Base-by-base conservation (phyloP, 2,888 invertebrate species). In the Andrena fulva region DNA sequence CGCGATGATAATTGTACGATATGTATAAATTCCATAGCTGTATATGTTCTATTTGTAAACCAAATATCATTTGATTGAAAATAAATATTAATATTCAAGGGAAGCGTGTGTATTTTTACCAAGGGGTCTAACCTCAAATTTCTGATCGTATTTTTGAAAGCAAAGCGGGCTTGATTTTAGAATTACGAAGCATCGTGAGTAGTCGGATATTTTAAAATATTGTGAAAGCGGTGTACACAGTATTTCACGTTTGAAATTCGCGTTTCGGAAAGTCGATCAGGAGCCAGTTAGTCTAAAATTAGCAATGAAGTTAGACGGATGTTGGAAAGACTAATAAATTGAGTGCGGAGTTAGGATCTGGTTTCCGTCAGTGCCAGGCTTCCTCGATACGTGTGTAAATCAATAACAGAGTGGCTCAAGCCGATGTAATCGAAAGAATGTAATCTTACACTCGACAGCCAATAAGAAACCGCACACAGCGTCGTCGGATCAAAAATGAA, bases 271-370 rank as follows among this genome's bases (percentile, higher is more conserved):
- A 69, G n/a, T 8, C 33, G 8, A 20, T 7, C 2, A 10, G 20
- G 24, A 33, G 33, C 6, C 20, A 29, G 50, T 52, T 60, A n/a
- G 67, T 73, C 60, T 66, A 52, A 60, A 64, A 80, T 80, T 80
- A 66, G 68, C 59, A 33, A 60, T 33, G 56, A 80, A 73, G 64
- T 79, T 64, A 54, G 73, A 60, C 69, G 59, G 68, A 50, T 69
- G 64, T 73, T 54, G 67, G 69, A 80, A 79, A 73, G 42, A 72
- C 64, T 69, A 69, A 73, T 79, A 81, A 81, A 80, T 73, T 80
- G 73, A 73, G 50, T 59, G 48, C 33, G 69, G 80, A 62, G 48
- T 79, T 69, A 79, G 67, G 59, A 73, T 79, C 80, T 79, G 81
- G 69, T 80, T 81, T 80, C 68, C 69, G 68, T 81, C 73, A 64